phyloP scores from a whole-genome alignment of 2,888 invertebrate genomes.

The Cephus pulcher region DNA sequence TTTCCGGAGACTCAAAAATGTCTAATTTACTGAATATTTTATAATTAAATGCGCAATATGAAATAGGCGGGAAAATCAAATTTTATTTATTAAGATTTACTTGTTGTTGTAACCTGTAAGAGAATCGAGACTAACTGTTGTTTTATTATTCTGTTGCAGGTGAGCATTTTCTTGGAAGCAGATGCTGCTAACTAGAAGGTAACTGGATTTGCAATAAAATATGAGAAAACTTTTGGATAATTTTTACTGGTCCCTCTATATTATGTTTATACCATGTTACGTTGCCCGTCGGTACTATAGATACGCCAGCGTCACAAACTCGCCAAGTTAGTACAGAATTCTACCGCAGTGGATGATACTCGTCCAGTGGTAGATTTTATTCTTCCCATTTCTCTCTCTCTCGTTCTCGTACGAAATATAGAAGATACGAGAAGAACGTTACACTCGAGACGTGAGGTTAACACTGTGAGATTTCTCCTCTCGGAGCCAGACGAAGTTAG shows the following conservation, averaged over 20 bases:
- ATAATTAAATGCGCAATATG: neutral
- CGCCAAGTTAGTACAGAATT: neutral
- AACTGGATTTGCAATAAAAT: neutral
- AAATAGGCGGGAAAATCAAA: too few species aligned
- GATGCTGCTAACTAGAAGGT: neutral
- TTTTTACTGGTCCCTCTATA: neutral
- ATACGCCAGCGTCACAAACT: neutral
- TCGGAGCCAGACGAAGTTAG: neutral
- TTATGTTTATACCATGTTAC: neutral
- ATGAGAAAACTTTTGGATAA: neutral
- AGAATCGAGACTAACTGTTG: neutral
- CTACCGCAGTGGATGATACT: neutral
- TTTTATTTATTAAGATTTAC: too few species aligned
- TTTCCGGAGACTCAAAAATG: neutral
- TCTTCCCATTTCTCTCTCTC: neutral
- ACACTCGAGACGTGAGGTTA: neutral
- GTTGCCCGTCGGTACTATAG: neutral
- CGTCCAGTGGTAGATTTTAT: neutral
- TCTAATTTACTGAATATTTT: neutral
- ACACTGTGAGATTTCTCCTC: neutral
- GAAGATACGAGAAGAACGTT: neutral
- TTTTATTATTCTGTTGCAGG: neutral
- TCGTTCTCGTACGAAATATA: neutral
- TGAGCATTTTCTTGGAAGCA: neutral
- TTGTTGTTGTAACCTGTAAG: neutral